Conservation (phyloP, 2,797 vertebrate genomes). For the Peromyscus attwateri region DNA sequence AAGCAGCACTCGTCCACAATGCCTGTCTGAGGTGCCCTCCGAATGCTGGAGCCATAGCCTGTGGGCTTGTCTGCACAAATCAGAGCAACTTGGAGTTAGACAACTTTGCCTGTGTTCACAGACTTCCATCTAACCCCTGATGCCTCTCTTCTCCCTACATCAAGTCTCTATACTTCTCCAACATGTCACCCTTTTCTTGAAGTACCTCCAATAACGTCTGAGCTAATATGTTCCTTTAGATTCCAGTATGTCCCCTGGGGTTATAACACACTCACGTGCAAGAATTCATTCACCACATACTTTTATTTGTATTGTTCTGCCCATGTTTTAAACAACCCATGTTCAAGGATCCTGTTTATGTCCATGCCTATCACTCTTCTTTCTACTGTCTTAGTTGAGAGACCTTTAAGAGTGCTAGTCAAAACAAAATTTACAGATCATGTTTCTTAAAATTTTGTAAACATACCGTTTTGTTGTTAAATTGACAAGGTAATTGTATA, state of each 20-base stretch:
- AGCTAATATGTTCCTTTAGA: neutral
- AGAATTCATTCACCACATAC: neutral
- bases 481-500: neutral
- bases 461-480: neutral
- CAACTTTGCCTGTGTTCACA: neutral
- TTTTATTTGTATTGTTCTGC: neutral
- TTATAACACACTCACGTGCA: fast-evolving
- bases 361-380: neutral
- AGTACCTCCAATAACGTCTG: neutral
- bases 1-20: constrained; percentile 99
- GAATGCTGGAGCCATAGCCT: constrained; percentile 95
- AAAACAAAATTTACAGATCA: neutral
- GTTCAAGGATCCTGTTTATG: neutral
- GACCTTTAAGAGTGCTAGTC: neutral
- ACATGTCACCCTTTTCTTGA: neutral
- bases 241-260: neutral
- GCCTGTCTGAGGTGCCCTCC: constrained; percentile 94
- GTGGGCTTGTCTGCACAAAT: constrained; percentile 94
- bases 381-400: neutral
- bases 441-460: neutral
- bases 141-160: neutral
- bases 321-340: neutral
- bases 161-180: neutral
- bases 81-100: constrained; percentile 67
- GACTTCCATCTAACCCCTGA: neutral